Percentiles rank a stretch among this genome's conserved stretches.
Conservation (phyloP, 1,140 invertebrate species). For the Drosophila parabipectinata region DNA sequence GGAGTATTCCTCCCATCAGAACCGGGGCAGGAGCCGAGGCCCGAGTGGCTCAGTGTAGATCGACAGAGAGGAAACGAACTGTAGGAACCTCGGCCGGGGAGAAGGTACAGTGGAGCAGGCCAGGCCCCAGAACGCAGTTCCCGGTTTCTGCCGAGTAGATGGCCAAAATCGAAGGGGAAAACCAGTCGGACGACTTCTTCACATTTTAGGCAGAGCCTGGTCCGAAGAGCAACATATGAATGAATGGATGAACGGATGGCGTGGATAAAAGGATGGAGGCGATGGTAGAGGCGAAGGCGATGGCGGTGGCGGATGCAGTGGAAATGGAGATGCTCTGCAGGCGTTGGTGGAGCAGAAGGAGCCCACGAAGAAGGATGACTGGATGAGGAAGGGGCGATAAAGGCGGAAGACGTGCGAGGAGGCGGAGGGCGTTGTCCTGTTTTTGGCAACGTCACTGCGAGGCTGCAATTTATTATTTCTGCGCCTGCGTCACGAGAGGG, state of each 20-base stretch:
- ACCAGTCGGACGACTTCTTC: conserved; percentile 80
- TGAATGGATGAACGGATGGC: conserved; percentile 57
- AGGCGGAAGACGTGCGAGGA: conserved; percentile 2
- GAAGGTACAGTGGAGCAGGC: not conserved
- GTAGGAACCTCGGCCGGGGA: conserved; percentile 14
- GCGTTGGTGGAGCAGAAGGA: conserved; percentile 17
- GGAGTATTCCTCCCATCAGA: not conserved
- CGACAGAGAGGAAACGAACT: conserved; percentile 39
- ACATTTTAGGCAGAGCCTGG: conserved; percentile 69
- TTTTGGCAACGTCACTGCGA: conserved; percentile 77
- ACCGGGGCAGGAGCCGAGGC: conserved; percentile 22
- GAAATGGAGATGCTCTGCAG: not conserved
- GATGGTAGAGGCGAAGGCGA: not conserved
- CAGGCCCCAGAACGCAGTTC: conserved; percentile 22
- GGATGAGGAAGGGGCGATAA: conserved; percentile 7
- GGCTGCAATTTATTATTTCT: conserved; percentile 73
- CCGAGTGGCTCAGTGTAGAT: conserved; percentile 3
- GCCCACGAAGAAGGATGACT: not conserved
- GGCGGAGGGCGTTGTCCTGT: conserved; percentile 63
- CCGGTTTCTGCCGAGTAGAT: conserved; percentile 25
- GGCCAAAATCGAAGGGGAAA: conserved; percentile 55
- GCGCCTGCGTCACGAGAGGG: conserved; percentile 67
- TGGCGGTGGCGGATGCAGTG: not conserved
- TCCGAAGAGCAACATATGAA: conserved; percentile 59
- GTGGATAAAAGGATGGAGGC: conserved; percentile 3